Conservation (phyloP, 2,797 vertebrate genomes). For the Mormyrus proboscirostris region DNA sequence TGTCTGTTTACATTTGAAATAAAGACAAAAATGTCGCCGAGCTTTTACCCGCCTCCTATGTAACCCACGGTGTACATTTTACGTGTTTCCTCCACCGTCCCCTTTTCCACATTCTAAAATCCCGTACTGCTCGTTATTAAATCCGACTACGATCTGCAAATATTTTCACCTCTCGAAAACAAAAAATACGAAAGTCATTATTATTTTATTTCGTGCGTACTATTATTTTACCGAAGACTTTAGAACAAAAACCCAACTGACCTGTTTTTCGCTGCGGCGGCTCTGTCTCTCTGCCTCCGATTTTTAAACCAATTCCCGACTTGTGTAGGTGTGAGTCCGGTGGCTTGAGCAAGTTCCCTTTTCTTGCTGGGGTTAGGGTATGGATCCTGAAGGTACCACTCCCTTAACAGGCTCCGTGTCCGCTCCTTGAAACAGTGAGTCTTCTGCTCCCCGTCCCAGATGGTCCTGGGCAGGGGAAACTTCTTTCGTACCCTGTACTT, state of each 20-base stretch:
- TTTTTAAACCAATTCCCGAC: slow-evolving; percentile 99
- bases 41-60: slow-evolving; percentile 30
- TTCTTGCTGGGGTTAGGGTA: slow-evolving; percentile 99
- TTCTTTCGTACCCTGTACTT: slow-evolving; percentile 99
- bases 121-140: background rate
- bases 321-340: slow-evolving; percentile 98
- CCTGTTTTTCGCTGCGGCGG: slow-evolving; percentile 98
- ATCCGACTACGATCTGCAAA: background rate
- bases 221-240: background rate
- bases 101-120: background rate
- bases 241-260: slow-evolving; percentile 54
- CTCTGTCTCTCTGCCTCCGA: slow-evolving; percentile 95
- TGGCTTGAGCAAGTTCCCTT: slow-evolving; percentile 99
- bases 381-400: slow-evolving; percentile 99
- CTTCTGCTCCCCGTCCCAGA: slow-evolving; percentile 99
- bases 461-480: slow-evolving; percentile 98
- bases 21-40: slow-evolving; percentile 54
- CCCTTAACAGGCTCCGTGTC: slow-evolving; percentile 95
- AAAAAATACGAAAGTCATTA: background rate
- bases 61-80: slow-evolving; percentile 20
- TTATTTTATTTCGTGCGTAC: background rate
- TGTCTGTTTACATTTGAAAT: slow-evolving; percentile 34
- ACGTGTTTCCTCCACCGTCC: background rate
- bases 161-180: background rate
- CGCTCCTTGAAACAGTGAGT: slow-evolving; percentile 99